Evolutionary conservation across 2,113 vertebrate species (phyloP).

Genomic region (Epinephelus lanceolatus): DNA sequence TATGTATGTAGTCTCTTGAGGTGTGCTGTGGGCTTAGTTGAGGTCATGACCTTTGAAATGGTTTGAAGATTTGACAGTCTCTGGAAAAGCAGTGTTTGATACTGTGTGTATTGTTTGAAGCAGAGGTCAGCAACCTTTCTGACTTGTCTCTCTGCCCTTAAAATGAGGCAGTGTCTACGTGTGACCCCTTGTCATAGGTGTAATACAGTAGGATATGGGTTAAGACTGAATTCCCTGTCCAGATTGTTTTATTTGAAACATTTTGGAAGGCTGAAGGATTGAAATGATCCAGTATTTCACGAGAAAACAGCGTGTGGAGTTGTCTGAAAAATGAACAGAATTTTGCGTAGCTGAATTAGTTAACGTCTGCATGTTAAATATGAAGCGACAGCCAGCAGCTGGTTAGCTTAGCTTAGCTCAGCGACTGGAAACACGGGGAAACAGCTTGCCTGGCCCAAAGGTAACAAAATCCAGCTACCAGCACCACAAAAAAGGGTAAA

Average conservation of each 20-base stretch:
- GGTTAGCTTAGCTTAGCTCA: too few relatives aligned
- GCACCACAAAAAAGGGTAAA: too few relatives aligned
- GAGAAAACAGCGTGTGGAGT: background rate
- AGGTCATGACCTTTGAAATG: constrained; percentile 59
- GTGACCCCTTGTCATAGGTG: background rate
- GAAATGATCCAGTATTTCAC: background rate
- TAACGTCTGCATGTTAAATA: too few relatives aligned
- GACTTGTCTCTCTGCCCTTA: background rate
- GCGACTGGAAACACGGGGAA: too few relatives aligned
- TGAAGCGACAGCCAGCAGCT: too few relatives aligned
- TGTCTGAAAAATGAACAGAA: background rate
- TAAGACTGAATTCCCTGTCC: background rate
- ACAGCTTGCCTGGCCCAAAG: too few relatives aligned
- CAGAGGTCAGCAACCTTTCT: background rate
- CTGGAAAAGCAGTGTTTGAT: constrained; percentile 11
- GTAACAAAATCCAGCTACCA: too few relatives aligned
- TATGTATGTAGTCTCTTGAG: background rate
- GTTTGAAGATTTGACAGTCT: background rate
- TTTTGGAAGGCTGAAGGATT: background rate
- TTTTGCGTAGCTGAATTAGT: background rate
- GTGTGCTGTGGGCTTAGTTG: constrained; percentile 2
- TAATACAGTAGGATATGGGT: background rate
- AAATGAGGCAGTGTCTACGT: background rate
- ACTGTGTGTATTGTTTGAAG: background rate
- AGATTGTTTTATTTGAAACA: background rate